Conservation (phyloP, 2,797 vertebrate species). For the Acridotheres tristis region DNA sequence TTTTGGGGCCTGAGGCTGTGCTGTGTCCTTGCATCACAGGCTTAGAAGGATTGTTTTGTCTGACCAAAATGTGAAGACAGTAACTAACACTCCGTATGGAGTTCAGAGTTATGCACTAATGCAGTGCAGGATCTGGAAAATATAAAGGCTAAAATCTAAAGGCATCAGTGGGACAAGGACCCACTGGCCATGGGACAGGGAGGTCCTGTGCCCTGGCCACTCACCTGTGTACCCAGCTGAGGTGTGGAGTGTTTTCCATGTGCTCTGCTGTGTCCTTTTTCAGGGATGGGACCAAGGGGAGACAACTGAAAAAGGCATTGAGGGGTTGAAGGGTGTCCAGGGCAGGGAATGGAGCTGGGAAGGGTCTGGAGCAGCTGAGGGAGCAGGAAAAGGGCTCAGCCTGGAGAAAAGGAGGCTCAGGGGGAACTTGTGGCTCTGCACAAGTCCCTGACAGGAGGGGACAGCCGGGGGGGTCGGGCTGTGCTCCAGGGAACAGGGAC, state of each 20-base stretch:
- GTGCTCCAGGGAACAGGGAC: not conserved
- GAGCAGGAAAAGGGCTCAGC: not conserved
- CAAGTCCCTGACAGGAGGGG: not conserved
- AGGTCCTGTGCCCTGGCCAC: not conserved
- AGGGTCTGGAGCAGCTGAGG: not conserved
- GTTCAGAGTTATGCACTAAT: not conserved
- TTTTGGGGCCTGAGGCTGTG: not conserved
- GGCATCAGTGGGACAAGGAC: not conserved
- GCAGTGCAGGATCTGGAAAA: not conserved
- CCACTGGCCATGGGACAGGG: not conserved
- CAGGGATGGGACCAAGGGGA: not conserved
- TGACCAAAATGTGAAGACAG: not conserved
- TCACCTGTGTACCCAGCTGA: slow-evolving; percentile 65
- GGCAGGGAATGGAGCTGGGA: not conserved
- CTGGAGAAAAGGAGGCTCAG: not conserved
- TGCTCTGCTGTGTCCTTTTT: accelerated
- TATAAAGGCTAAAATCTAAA: not conserved
- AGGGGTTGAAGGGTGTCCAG: not conserved
- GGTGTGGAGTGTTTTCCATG: not conserved
- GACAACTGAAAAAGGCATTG: too few relatives aligned
- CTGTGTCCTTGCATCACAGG: not conserved
- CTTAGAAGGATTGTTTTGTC: not conserved
- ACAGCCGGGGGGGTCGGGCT: not conserved
- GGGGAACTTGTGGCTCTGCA: not conserved
- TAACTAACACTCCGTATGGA: too few relatives aligned